Evolutionary conservation across 2,113 vertebrate species (phyloP), one percentile per base, ranked within the genome.

Genomic region (Dromas ardeola): DNA sequence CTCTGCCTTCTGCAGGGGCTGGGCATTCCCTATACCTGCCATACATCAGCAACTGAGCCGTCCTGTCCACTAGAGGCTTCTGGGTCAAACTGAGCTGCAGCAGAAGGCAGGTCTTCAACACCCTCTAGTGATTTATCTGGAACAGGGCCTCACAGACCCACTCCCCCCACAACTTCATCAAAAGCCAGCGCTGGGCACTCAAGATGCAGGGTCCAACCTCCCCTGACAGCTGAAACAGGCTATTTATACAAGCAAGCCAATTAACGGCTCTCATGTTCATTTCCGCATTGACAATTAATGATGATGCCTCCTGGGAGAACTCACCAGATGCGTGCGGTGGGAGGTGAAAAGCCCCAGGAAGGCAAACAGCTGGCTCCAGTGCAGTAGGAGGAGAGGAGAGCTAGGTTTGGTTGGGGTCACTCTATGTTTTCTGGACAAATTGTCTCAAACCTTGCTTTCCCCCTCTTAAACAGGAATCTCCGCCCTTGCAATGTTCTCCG

Each of bases 221-320:
- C 32, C 26, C 55, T 42, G 32, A 5, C 50, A 77, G 63, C 36
- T 72, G 62, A 82, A 91, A 86, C 22, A 65, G 53, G 69, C 49
- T 84, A 74, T 74, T 94, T 83, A 91, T 85, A 77, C 56, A 71
- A 69, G 69, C n/a, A 76, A 90, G 72, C 55, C 77, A 96, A 96
- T 97, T 95, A 94, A 43, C 14, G 2, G 53, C 49, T 66, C 30
- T 77, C 26, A 22, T 65, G 16, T 43, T 80, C 43, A 21, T 83
- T 72, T 71, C 67, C 11, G 49, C 50, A 17, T 8, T n/a, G 72
- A 32, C n/a, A 69, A 32, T 73, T 94, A 83, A 81, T 55, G 80
- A 97, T 29, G 79, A 80, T 83, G 88, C 88, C 92, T 95, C 63
- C 74, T 81, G 72, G 89, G 77, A 87, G 27, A 71, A 27, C 63